phyloP scores from a whole-genome alignment of 2,888 invertebrate species.

The Spilosoma lubricipeda region DNA sequence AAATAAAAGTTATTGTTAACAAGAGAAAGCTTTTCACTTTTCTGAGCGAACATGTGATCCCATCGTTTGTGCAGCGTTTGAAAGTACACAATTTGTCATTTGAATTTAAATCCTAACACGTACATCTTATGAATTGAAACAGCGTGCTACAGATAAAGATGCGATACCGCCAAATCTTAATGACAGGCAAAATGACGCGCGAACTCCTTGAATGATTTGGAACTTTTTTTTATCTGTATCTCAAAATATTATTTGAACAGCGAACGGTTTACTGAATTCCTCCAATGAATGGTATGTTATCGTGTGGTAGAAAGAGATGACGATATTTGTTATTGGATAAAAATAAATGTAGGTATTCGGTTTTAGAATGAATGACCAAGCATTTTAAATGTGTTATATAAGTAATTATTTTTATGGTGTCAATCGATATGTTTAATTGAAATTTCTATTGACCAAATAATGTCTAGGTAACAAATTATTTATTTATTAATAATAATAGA shows the following conservation, averaged over 20 bases:
- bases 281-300: not conserved
- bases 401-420: not conserved
- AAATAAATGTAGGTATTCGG: not conserved
- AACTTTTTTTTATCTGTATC: slow-evolving; percentile 7
- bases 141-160: slow-evolving; percentile 27
- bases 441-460: not conserved
- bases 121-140: slow-evolving; percentile 35
- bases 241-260: slow-evolving; percentile 1
- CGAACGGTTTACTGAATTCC: not conserved
- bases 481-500: too few relatives aligned
- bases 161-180: slow-evolving; percentile 47
- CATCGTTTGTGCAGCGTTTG: slow-evolving; percentile 64
- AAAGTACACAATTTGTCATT: slow-evolving; percentile 54
- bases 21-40: slow-evolving; percentile 69
- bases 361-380: slow-evolving; percentile 1
- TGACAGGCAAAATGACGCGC: slow-evolving; percentile 46
- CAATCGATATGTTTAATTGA: not conserved
- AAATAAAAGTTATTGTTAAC: slow-evolving; percentile 57
- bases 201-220: slow-evolving; percentile 15
- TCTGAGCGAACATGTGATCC: slow-evolving; percentile 69
- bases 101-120: slow-evolving; percentile 40
- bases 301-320: not conserved
- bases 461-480: not conserved
- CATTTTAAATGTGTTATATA: not conserved
- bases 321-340: not conserved